A percentile compares a stretch with the other conserved stretches of the same genome.
phyloP scores from a whole-genome alignment of 1,140 invertebrate genomes.

The Drosophila carrolli region DNA sequence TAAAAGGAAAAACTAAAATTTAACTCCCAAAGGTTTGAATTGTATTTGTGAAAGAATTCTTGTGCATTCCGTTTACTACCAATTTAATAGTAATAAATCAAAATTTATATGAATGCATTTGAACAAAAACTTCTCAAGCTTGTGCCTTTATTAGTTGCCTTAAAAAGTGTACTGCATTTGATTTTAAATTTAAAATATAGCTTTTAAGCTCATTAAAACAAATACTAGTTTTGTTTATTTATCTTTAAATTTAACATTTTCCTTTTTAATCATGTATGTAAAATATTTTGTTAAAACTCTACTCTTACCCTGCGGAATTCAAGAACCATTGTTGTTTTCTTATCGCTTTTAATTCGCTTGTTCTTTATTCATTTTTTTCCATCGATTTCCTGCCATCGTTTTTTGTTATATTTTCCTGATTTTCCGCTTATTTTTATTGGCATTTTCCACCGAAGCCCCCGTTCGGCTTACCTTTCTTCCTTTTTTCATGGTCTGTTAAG shows the following conservation, averaged over 20 bases:
- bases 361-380: conserved; percentile 35
- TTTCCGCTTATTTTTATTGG: conserved; percentile 42
- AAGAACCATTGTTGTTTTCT: conserved; percentile 16
- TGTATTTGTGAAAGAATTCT: no score
- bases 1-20: background rate
- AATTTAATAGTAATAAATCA: no score
- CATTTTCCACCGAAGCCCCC: conserved; percentile 22
- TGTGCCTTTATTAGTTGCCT: no score
- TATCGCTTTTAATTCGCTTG: conserved; percentile 40
- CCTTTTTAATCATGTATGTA: no score
- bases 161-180: no score
- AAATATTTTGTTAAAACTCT: background rate
- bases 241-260: no score
- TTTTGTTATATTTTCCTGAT: conserved; percentile 46
- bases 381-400: conserved; percentile 33
- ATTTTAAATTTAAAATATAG: no score
- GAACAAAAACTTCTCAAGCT: no score
- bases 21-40: background rate
- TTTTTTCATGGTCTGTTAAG: conserved; percentile 77
- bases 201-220: no score
- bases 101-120: no score
- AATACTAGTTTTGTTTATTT: no score
- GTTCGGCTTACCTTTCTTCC: conserved; percentile 60
- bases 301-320: background rate
- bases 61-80: no score